Conservation (phyloP, 2,888 invertebrate genomes). For the Hermaeophaga mercurialis region DNA sequence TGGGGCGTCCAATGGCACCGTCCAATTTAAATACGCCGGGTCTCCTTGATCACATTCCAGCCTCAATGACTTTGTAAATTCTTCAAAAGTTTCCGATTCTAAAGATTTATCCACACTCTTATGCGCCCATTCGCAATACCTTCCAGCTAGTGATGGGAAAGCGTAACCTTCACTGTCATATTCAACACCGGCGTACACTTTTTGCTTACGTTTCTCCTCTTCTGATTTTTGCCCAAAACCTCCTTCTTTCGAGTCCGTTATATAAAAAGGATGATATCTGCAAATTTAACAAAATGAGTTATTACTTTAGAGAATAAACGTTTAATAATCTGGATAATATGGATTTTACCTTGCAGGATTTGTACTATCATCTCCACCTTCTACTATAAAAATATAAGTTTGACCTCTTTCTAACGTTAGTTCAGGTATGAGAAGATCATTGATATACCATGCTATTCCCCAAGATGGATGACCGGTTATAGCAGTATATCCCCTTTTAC, state of each 20-base stretch:
- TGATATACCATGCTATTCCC: constrained; percentile 94
- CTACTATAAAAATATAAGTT: constrained; percentile 84
- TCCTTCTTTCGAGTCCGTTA: constrained; percentile 84
- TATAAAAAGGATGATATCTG: constrained; percentile 87
- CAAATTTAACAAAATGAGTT: too few species aligned
- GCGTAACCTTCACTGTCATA: constrained; percentile 78
- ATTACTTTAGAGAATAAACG: too few species aligned
- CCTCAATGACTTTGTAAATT: constrained; percentile 75
- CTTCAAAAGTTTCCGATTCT: constrained; percentile 75
- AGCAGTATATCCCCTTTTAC: constrained; percentile 77
- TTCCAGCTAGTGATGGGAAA: constrained; percentile 78
- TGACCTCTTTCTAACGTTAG: constrained; percentile 84
- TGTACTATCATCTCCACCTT: constrained; percentile 80
- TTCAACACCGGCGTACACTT: constrained; percentile 80
- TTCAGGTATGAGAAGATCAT: constrained; percentile 88
- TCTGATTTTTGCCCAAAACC: constrained; percentile 81
- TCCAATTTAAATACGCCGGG: constrained; percentile 81
- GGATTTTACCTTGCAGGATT: constrained; percentile 71
- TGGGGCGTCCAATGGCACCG: constrained; percentile 83
- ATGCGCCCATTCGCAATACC: constrained; percentile 83
- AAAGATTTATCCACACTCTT: constrained; percentile 75
- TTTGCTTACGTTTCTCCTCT: constrained; percentile 66
- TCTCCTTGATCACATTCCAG: constrained; percentile 79
- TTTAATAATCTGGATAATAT: too few species aligned
- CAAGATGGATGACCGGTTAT: constrained; percentile 83